Evolutionary conservation across 1,140 invertebrate species (phyloP).

Genomic region (Neodiprion fabricii): DNA sequence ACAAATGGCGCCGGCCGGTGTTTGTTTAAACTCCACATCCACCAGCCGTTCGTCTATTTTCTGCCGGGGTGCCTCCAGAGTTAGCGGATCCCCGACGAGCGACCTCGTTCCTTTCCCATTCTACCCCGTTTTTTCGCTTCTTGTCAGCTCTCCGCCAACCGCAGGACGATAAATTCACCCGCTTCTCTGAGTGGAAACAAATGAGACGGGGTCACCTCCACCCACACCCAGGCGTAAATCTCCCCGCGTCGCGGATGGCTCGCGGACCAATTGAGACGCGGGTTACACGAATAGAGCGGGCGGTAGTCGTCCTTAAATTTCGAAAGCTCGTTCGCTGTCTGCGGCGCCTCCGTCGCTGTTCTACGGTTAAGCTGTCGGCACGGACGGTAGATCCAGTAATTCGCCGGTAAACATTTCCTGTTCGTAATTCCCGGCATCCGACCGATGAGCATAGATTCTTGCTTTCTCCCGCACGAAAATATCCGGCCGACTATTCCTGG

Average conservation of each 20-base stretch:
- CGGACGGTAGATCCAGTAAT: not conserved
- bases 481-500: not conserved
- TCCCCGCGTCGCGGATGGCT: too few species aligned
- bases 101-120: not conserved
- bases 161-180: not conserved
- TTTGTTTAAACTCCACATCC: not conserved
- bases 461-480: not conserved
- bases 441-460: too few species aligned
- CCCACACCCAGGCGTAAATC: too few species aligned
- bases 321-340: not conserved
- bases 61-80: not conserved
- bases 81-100: not conserved
- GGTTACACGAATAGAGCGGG: not conserved
- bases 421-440: not conserved
- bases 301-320: not conserved
- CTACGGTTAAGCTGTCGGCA: not conserved
- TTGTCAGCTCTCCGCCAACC: not conserved
- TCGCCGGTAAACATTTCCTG: constrained; percentile 7
- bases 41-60: not conserved
- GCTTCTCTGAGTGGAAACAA: not conserved
- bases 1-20: not conserved
- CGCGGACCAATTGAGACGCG: too few species aligned
- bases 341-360: too few species aligned
- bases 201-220: not conserved
- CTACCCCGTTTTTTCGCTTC: not conserved